Base-by-base conservation (phyloP, 2,797 vertebrate species). In the Thripadectes ignobilis region DNA sequence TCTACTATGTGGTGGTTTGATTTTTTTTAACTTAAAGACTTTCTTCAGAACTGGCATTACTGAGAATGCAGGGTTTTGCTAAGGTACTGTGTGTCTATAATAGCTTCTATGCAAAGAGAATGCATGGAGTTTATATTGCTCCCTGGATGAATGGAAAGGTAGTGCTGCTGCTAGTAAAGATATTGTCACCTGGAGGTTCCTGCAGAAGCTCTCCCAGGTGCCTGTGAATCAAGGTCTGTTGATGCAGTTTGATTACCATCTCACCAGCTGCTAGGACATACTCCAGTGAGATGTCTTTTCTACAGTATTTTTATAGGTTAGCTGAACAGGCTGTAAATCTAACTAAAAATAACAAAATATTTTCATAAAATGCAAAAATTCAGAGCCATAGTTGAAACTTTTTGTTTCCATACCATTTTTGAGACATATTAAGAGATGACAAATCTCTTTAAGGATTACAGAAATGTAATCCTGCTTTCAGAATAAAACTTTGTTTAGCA, bases 221-320 rank as follows among this genome's bases (percentile, higher is more conserved):
- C 91, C 58, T 68, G 89, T 55, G 95, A 97, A 77, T 92, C 85
- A 65, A 98, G 98, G 89, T 98, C 98, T 3, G 11, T 32, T 54
- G 98, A 98, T 92, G 98, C 98, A 10, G 98, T 98, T 85, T 98
- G 98, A 62, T 96, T 98, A 34, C 97, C 97, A 78, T 97, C 98
- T n/a, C 98, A 98, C 72, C 98, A 98, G 38, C 65, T 99, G 96
- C 98, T 98, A 97, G 88, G 67, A 97, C 96, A 66, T 98, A 98
- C 62, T 88, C 94, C 17, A 98, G 98, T 32, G 98, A 98, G 54
- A 98, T 98, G 72, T 98, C 98, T 74, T 95, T 99, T 96, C 98
- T 98, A 81, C 98, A 93, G 96, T 97, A 91, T 97, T 96, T 82
- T 92, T 95, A 46, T 85, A 96, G 76, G 88, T 55, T 45, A 76